Conservation (phyloP, 2,113 vertebrate genomes). For the Lipophrys pholis region DNA sequence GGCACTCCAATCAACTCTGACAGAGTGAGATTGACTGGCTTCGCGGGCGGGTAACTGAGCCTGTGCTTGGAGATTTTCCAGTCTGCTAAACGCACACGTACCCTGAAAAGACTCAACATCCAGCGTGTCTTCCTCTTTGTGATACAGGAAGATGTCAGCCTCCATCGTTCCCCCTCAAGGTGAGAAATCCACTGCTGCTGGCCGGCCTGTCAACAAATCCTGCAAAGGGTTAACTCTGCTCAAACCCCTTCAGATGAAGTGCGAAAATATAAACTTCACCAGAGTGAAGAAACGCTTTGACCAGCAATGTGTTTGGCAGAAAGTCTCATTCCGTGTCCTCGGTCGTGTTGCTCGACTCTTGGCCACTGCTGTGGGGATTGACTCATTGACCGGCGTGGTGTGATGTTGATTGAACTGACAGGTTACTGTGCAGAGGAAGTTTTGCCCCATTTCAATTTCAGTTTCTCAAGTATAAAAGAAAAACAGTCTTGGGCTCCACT, state of each 20-base stretch:
- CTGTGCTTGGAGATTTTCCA: neutral
- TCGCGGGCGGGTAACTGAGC: neutral
- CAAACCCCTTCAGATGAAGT: neutral
- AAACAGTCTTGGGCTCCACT: conserved; percentile 1
- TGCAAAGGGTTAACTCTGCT: conserved; percentile 4
- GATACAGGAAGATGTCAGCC: conserved; percentile 34
- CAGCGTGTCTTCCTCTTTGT: conserved; percentile 40
- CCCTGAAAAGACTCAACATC: conserved; percentile 54
- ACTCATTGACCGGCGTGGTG: conserved; percentile 6
- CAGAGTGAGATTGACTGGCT: too few species aligned
- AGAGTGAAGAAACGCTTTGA: conserved; percentile 13
- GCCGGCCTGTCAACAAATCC: conserved; percentile 18
- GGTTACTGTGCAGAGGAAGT: conserved; percentile 10
- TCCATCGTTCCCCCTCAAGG: conserved; percentile 62
- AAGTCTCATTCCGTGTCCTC: conserved; percentile 14
- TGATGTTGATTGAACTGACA: neutral
- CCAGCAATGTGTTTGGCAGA: neutral
- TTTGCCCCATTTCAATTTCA: neutral
- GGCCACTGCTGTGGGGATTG: conserved; percentile 3
- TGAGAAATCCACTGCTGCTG: neutral
- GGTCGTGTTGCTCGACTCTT: conserved; percentile 3
- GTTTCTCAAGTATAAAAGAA: conserved; percentile 11
- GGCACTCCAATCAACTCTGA: too few species aligned
- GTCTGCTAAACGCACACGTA: conserved; percentile 34
- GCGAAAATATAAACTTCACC: conserved; percentile 9